phyloP scores from a whole-genome alignment of 2,797 vertebrate genomes.

The Gambelia wislizenii region DNA sequence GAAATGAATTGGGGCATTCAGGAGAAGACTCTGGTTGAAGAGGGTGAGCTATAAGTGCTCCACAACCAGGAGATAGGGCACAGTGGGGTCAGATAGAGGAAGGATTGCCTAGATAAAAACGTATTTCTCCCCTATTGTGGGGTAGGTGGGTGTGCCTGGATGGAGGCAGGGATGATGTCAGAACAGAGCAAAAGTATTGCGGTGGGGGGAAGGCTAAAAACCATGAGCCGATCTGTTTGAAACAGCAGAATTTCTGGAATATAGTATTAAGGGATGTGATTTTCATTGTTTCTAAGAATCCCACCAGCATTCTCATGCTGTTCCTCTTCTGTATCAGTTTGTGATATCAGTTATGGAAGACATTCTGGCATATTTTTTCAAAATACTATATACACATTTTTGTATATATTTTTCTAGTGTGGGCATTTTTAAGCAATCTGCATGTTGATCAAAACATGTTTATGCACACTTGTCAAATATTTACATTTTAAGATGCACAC shows the following conservation, averaged over 20 bases:
- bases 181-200: background rate
- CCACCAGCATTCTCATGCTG: background rate
- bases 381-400: background rate
- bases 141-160: background rate
- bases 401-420: no score
- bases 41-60: background rate
- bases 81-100: background rate
- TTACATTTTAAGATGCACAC: no score
- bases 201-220: background rate
- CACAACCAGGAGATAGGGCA: background rate
- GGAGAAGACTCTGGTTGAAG: background rate
- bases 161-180: background rate
- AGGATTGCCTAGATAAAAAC: background rate
- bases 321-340: background rate
- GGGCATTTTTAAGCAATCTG: background rate
- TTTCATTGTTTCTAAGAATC: background rate
- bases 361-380: background rate
- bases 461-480: background rate
- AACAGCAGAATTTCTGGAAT: background rate
- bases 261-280: background rate
- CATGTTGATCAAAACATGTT: background rate
- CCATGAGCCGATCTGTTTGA: background rate
- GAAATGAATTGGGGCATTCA: background rate
- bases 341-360: background rate
- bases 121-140: background rate